Evolutionary conservation across 2,113 vertebrate genomes (phyloP), one percentile per base, ranked within the genome.

Genomic region (Centrocercus urophasianus): DNA sequence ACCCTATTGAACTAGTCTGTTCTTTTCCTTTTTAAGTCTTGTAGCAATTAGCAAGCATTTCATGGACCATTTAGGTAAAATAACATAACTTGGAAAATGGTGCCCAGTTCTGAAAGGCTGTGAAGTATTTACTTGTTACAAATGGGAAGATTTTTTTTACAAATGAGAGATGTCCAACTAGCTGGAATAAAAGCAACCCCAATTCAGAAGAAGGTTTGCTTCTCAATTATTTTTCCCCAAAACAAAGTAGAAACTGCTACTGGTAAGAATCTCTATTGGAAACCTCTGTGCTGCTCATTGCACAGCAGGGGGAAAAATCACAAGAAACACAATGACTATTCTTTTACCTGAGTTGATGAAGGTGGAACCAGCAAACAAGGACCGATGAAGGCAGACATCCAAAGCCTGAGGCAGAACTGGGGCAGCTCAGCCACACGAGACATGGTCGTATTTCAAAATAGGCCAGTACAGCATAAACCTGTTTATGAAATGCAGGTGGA

Each of bases 41-140:
- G 97, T 98, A 97, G 97, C 98, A 98, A 99, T 99, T 98, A 98
- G 96, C 93, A 97, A 97, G 96, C 97, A 98, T 99, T 99, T 99
- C 97, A 99, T 34, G 92, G 98, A 96, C 96, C 97, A 98, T 98
- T 99, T 98, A 78, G 84, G 95, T 86, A 88, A 96, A 94, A 98
- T 97, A 98, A 98, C 97, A 95, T 97, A 93, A 94, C 95, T 90
- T 95, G 96, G 95, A 96, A 96, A 98, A 98, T 95, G 65, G 93
- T 95, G 93, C 91, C 94, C 77, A 60, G 42, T 34, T 96, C 77
- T 86, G 86, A 79, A 95, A 69, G 50, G 43, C 82, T 94, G 97
- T 93, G 96, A 97, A 97, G 93, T n/a, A 78, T 72, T 93, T 94
- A 75, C 96, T 94, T 54, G 32, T 85, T 98, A 95, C 96, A 97